These are phyloP conservation scores for Thinocorus orbignyianus DNA, from an alignment of 2,113 vertebrate genomes.

Conservation along the genomic window DNA sequence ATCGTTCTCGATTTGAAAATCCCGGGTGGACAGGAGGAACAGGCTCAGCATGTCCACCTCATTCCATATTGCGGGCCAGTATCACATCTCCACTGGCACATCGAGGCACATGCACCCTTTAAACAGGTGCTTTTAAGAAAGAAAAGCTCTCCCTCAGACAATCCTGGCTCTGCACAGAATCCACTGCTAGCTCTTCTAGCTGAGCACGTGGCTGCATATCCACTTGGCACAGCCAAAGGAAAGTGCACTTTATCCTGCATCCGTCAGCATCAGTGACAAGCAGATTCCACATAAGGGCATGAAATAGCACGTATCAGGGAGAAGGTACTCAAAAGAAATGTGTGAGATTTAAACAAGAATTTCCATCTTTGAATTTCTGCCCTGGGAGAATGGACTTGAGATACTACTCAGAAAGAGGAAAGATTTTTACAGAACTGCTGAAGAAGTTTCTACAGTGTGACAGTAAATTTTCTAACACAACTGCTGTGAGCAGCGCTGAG, in stretches of 20 bases:
- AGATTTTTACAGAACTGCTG: background rate
- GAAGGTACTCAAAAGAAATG: background rate
- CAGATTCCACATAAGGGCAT: constrained; percentile 62
- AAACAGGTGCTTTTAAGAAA: background rate
- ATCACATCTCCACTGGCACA: background rate
- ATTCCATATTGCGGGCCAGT: background rate
- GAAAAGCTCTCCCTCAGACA: background rate
- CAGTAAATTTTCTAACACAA: background rate
- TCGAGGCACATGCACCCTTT: background rate
- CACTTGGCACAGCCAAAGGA: constrained; percentile 57
- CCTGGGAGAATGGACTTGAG: background rate
- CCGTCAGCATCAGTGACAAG: constrained; percentile 35
- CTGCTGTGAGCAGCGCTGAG: background rate
- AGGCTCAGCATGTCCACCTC: background rate
- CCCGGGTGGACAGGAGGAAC: background rate
- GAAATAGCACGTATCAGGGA: background rate
- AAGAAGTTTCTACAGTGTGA: background rate
- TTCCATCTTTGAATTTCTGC: background rate
- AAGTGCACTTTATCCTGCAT: constrained; percentile 61
- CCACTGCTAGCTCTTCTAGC: background rate
- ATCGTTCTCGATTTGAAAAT: background rate
- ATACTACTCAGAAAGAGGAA: background rate
- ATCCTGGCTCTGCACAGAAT: background rate
- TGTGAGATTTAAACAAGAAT: constrained; percentile 24
- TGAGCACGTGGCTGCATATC: background rate